Conservation (phyloP, 2,888 invertebrate genomes). For the Selenia dentaria region DNA sequence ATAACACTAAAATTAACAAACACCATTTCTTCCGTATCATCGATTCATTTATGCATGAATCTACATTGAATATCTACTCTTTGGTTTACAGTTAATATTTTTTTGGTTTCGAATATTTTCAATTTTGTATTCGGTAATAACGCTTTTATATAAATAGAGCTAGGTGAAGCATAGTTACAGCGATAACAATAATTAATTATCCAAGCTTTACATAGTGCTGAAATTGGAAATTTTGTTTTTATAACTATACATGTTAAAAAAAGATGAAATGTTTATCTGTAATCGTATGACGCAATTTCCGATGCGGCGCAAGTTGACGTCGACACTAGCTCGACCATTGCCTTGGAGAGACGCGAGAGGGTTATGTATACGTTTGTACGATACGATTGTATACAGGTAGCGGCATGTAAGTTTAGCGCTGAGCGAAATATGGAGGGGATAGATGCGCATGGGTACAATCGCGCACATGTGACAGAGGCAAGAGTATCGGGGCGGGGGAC, state of each 20-base stretch:
- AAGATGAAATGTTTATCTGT: background rate
- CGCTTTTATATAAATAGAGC: slow-evolving; percentile 75
- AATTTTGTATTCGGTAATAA: slow-evolving; percentile 67
- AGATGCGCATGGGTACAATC: too few species aligned
- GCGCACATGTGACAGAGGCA: too few species aligned
- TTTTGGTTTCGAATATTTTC: slow-evolving; percentile 53
- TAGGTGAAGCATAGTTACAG: slow-evolving; percentile 75
- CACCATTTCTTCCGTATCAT: slow-evolving; percentile 83
- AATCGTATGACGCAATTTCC: background rate
- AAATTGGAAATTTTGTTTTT: slow-evolving; percentile 30
- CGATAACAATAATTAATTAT: slow-evolving; percentile 59
- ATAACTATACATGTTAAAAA: slow-evolving; percentile 2
- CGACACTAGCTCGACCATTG: background rate
- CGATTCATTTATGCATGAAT: slow-evolving; percentile 82
- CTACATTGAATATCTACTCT: slow-evolving; percentile 68
- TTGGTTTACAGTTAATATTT: slow-evolving; percentile 51
- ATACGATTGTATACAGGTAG: too few species aligned
- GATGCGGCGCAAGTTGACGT: background rate
- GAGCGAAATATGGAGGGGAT: too few species aligned
- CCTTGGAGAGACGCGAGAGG: background rate
- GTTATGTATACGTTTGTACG: too few species aligned
- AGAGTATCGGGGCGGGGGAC: too few species aligned
- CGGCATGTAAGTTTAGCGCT: too few species aligned
- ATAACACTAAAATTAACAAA: slow-evolving; percentile 66
- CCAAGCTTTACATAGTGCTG: slow-evolving; percentile 73